These are phyloP conservation scores for Drosophila yooni DNA, from an alignment of 2,888 invertebrate genomes.

Conservation along the genomic window DNA sequence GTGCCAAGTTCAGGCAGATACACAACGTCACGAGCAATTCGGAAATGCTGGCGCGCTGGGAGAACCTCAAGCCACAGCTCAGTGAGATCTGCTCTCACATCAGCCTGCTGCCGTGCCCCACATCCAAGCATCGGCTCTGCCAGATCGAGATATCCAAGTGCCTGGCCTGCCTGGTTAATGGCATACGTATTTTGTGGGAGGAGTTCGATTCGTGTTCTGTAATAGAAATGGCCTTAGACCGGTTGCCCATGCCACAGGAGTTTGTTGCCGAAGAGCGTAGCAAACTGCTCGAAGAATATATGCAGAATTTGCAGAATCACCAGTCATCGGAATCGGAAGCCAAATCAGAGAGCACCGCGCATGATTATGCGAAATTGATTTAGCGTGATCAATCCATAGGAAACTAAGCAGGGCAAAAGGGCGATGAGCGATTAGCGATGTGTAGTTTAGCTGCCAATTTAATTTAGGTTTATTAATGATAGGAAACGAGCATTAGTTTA, in stretches of 20 bases:
- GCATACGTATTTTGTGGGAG: slow-evolving; percentile 83
- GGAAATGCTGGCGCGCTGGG: slow-evolving; percentile 84
- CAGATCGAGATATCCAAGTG: slow-evolving; percentile 85
- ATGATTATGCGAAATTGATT: slow-evolving; percentile 20
- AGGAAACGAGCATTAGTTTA: slow-evolving; percentile 21
- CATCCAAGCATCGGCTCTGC: slow-evolving; percentile 84
- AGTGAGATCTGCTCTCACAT: slow-evolving; percentile 85
- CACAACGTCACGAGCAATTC: slow-evolving; percentile 80
- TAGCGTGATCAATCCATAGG: slow-evolving; percentile 13
- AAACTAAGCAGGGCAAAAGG: slow-evolving; percentile 23
- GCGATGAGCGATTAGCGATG: slow-evolving; percentile 8
- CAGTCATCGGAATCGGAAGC: slow-evolving; percentile 30
- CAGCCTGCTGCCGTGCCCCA: slow-evolving; percentile 84
- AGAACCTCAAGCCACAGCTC: slow-evolving; percentile 84
- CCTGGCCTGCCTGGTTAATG: slow-evolving; percentile 83
- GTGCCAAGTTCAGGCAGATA: slow-evolving; percentile 86
- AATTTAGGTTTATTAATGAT: slow-evolving; percentile 33
- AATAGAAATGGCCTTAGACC: slow-evolving; percentile 83
- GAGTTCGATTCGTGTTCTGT: slow-evolving; percentile 82
- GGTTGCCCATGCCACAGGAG: slow-evolving; percentile 85
- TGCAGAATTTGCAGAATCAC: slow-evolving; percentile 74
- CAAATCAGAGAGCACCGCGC: neutral
- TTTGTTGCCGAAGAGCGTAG: slow-evolving; percentile 83
- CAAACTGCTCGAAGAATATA: slow-evolving; percentile 77
- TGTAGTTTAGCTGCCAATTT: slow-evolving; percentile 29